phyloP scores from a whole-genome alignment of 2,888 invertebrate species.

The Myopa testacea region DNA sequence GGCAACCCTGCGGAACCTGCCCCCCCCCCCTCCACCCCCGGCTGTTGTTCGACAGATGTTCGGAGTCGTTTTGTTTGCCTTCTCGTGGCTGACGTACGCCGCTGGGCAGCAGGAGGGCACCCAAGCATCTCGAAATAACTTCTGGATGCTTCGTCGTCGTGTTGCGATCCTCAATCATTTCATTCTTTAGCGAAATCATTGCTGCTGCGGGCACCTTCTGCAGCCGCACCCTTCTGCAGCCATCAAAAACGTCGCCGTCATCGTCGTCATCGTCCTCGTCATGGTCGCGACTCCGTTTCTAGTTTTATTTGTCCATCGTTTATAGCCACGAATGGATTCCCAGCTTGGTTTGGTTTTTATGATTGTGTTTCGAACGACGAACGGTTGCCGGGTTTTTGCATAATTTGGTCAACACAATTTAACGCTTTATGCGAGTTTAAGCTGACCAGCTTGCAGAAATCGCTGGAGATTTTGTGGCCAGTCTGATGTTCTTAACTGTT shows the following conservation, averaged over 20 bases:
- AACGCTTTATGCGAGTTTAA: neutral
- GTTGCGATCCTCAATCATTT: conserved; percentile 21
- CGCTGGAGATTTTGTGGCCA: too few relatives aligned
- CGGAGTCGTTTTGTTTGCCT: neutral
- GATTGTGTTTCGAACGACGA: conserved; percentile 6
- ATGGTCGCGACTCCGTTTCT: conserved; percentile 6
- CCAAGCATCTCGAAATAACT: neutral
- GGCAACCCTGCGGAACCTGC: neutral
- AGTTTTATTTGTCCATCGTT: conserved; percentile 2
- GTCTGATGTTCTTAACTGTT: too few relatives aligned
- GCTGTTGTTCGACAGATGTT: conserved; percentile 37
- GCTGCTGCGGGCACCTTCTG: neutral
- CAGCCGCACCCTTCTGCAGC: neutral
- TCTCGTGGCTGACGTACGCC: neutral
- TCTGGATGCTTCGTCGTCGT: neutral
- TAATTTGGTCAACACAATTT: neutral
- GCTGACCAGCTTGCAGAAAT: conserved; percentile 7
- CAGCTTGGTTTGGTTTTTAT: conserved; percentile 12
- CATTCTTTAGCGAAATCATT: conserved; percentile 15
- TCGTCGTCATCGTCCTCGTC: neutral
- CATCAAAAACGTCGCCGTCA: neutral
- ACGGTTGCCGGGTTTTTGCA: neutral
- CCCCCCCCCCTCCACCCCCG: neutral
- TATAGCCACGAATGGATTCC: conserved; percentile 17
- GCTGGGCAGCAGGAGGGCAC: conserved; percentile 1